These are phyloP conservation scores for Cryptotis parvus DNA, from an alignment of 2,113 vertebrate species.

Conservation along the genomic window DNA sequence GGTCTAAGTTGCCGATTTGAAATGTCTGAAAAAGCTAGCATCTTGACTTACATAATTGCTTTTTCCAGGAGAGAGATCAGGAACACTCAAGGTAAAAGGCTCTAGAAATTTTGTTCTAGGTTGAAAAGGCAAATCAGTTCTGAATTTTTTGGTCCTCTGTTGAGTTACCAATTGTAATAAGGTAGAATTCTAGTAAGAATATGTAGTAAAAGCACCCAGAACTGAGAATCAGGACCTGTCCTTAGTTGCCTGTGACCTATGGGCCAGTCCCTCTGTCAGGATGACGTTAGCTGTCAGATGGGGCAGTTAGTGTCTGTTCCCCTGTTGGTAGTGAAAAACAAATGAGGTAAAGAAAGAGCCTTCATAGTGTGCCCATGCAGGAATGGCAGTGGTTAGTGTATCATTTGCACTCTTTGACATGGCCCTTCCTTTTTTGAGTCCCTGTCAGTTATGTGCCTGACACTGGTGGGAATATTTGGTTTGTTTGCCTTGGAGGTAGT, in stretches of 20 bases:
- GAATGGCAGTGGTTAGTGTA: constrained; percentile 47
- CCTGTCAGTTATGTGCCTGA: constrained; percentile 30
- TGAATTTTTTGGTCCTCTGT: constrained; percentile 9
- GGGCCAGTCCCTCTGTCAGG: background rate
- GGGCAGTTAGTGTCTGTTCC: constrained; percentile 23
- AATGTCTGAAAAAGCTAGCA: background rate
- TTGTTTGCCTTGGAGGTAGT: constrained; percentile 41
- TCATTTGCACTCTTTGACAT: constrained; percentile 44
- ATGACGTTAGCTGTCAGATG: constrained; percentile 22
- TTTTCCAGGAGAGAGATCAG: constrained; percentile 36
- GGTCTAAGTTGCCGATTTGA: constrained; percentile 11
- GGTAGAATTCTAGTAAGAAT: background rate
- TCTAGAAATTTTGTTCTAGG: constrained; percentile 48
- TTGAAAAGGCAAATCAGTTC: constrained; percentile 28
- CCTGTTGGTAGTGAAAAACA: constrained; percentile 45
- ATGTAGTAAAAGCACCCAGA: background rate
- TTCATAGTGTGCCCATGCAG: constrained; percentile 24
- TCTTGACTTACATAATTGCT: constrained; percentile 21
- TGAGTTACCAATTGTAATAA: constrained; percentile 8
- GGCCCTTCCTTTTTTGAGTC: constrained; percentile 28
- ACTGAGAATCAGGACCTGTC: background rate
- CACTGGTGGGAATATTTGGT: background rate
- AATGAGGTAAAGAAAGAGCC: constrained; percentile 16
- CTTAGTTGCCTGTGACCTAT: background rate
- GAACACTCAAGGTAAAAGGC: constrained; percentile 51